phyloP scores from a whole-genome alignment of 2,113 vertebrate species.

The Mohoua ochrocephala region DNA sequence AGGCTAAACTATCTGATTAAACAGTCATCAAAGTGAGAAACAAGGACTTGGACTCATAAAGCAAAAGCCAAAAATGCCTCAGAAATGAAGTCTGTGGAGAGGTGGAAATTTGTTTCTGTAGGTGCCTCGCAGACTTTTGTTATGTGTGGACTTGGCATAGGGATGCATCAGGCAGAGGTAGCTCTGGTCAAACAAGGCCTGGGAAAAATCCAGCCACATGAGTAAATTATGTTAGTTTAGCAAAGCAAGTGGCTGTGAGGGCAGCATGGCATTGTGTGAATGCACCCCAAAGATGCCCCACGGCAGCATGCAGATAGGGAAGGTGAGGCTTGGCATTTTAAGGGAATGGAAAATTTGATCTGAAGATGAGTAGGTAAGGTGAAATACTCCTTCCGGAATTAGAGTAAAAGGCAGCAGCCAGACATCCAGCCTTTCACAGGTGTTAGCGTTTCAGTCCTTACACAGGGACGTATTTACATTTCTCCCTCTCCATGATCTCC shows the following conservation, averaged over 20 bases:
- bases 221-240: neutral
- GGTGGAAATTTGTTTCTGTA: neutral
- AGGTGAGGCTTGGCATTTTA: neutral
- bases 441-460: neutral
- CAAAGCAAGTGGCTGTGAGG: neutral
- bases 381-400: neutral
- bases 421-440: neutral
- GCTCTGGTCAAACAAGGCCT: neutral
- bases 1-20: neutral
- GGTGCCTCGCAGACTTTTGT: neutral
- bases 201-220: neutral
- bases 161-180: neutral
- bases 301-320: neutral
- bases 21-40: neutral
- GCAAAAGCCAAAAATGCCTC: neutral
- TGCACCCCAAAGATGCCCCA: neutral
- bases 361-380: neutral
- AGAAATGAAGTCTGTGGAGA: neutral
- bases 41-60: neutral
- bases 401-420: neutral
- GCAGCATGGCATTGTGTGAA: neutral
- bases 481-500: neutral
- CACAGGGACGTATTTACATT: fast-evolving
- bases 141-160: neutral
- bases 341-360: neutral